These are phyloP conservation scores for Acinonyx jubatus DNA, from an alignment of 2,113 vertebrate genomes.

Conservation along the genomic window DNA sequence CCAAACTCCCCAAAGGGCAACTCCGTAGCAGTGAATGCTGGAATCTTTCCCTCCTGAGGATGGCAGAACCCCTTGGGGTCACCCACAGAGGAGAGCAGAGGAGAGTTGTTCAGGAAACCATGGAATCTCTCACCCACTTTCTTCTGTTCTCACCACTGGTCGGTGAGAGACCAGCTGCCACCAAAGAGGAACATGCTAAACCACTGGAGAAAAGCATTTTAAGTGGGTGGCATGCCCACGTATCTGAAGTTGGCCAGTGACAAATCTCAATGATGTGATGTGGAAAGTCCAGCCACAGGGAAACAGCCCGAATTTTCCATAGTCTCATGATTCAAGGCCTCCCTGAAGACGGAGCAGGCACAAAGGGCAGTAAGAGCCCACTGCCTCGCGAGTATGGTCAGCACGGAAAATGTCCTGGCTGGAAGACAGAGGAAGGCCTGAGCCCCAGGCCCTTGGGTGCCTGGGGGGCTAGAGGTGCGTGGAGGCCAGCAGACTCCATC, in stretches of 20 bases:
- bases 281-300: slow-evolving; percentile 12
- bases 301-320: slow-evolving; percentile 57
- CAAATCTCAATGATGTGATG: background rate
- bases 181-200: background rate
- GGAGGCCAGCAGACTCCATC: background rate
- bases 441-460: background rate
- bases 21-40: background rate
- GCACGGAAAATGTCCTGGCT: background rate
- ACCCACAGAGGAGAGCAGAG: background rate
- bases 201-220: background rate
- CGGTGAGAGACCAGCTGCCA: background rate
- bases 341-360: slow-evolving; percentile 15
- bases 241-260: background rate
- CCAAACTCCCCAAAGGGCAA: background rate
- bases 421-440: background rate
- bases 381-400: background rate
- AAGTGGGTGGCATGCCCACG: background rate
- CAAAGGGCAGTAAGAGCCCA: background rate
- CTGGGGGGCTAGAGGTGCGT: fast-evolving
- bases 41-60: background rate
- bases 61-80: background rate
- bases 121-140: background rate
- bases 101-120: background rate
- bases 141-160: background rate
- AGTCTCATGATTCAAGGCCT: background rate